Evolutionary conservation across 2,797 vertebrate genomes (phyloP).

Genomic region (Onychomys arenicola): DNA sequence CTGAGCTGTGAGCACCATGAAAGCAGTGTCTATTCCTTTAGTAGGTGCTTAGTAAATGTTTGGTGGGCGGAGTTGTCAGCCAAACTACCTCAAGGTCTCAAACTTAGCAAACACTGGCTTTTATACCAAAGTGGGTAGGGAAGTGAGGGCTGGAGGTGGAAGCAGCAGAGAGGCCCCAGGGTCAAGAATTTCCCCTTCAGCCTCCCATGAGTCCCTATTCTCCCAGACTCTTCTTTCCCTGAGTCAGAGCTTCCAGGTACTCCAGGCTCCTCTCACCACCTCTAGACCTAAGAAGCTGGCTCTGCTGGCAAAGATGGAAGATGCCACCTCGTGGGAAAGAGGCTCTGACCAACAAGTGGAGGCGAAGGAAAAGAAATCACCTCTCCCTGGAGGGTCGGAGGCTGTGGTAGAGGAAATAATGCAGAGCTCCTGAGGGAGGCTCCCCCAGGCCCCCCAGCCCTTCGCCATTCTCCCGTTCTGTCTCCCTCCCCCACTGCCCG

Average conservation of each 20-base stretch:
- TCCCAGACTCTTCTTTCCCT: background rate
- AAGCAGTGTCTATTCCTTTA: background rate
- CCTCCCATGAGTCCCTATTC: background rate
- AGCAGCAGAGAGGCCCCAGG: no score
- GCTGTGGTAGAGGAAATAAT: background rate
- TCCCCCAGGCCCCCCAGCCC: background rate
- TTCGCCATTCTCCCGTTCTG: background rate
- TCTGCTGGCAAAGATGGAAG: background rate
- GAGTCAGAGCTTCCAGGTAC: background rate
- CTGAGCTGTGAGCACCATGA: background rate
- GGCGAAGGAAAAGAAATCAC: background rate
- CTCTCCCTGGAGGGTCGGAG: background rate
- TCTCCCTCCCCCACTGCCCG: slow-evolving; percentile 72
- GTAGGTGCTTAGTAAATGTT: background rate
- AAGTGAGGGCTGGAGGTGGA: background rate
- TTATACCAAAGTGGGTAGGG: background rate
- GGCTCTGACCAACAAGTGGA: background rate
- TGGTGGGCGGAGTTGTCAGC: background rate
- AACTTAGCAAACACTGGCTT: background rate
- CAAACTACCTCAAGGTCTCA: background rate
- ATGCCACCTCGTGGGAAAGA: slow-evolving; percentile 31
- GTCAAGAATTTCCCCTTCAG: background rate
- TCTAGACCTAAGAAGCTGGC: background rate
- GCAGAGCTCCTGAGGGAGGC: slow-evolving; percentile 42
- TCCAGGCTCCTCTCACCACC: background rate